phyloP scores from a whole-genome alignment of 2,113 vertebrate genomes.

The Antigone vipio region DNA sequence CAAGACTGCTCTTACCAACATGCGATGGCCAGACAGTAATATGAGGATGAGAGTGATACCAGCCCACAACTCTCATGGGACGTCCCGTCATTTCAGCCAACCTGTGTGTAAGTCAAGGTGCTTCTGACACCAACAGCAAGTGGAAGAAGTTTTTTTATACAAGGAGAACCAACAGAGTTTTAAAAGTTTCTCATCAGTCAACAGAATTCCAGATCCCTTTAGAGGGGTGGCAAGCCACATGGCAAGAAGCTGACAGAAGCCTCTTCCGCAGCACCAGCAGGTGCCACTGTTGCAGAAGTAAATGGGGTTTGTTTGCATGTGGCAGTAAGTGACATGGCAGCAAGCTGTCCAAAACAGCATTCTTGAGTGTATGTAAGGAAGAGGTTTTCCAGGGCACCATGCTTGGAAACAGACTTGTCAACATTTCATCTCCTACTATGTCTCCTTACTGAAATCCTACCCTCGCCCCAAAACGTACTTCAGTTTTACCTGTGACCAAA shows the following conservation, averaged over 20 bases:
- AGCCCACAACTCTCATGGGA: slow-evolving; percentile 95
- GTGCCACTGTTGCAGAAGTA: background rate
- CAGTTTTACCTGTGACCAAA: background rate
- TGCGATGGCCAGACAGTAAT: slow-evolving; percentile 99
- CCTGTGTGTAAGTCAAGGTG: slow-evolving; percentile 80
- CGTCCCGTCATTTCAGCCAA: slow-evolving; percentile 91
- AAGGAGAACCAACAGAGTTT: background rate
- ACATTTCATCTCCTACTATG: background rate
- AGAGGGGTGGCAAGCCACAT: rapidly evolving
- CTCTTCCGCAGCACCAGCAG: background rate
- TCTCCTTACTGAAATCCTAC: background rate
- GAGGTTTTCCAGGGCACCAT: background rate
- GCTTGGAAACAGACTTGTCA: background rate
- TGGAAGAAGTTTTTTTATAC: background rate
- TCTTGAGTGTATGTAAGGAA: rapidly evolving
- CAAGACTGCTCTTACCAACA: slow-evolving; percentile 77
- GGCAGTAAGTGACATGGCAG: background rate
- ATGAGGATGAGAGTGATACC: slow-evolving; percentile 98
- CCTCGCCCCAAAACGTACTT: background rate
- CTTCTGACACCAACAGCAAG: background rate
- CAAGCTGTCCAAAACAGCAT: background rate
- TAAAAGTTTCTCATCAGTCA: background rate
- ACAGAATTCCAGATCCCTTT: background rate
- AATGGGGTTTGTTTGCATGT: rapidly evolving
- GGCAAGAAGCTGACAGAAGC: background rate